Evolutionary conservation across 2,113 vertebrate species (phyloP).

Genomic region (Urocolius indicus): DNA sequence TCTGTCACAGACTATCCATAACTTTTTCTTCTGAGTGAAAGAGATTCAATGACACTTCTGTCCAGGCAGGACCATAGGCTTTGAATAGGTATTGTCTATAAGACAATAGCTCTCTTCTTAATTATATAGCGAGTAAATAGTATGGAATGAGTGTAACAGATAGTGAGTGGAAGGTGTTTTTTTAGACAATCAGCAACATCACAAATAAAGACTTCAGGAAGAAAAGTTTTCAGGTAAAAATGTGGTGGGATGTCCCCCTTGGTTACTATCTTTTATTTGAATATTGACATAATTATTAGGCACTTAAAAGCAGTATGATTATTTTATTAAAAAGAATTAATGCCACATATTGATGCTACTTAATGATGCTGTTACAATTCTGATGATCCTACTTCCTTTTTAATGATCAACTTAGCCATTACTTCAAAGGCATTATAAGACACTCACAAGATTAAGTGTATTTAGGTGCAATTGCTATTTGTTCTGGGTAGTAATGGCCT

Average conservation of each 20-base stretch:
- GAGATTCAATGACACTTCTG: background rate
- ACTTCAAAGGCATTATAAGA: conserved; percentile 8
- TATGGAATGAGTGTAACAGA: background rate
- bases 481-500: conserved; percentile 10
- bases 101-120: background rate
- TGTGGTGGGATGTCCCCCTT: background rate
- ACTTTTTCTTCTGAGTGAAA: background rate
- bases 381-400: background rate
- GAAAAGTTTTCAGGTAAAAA: background rate
- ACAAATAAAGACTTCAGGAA: background rate
- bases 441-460: background rate
- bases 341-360: background rate
- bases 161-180: background rate
- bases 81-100: background rate
- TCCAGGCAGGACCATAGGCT: background rate
- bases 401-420: background rate
- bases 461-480: conserved; percentile 1
- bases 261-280: background rate
- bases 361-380: background rate
- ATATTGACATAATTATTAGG: background rate
- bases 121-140: background rate
- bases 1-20: background rate
- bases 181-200: background rate
- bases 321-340: background rate
- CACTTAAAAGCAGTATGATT: background rate